Conservation (phyloP, 2,797 vertebrate genomes). For the Sphaeramia orbicularis region DNA sequence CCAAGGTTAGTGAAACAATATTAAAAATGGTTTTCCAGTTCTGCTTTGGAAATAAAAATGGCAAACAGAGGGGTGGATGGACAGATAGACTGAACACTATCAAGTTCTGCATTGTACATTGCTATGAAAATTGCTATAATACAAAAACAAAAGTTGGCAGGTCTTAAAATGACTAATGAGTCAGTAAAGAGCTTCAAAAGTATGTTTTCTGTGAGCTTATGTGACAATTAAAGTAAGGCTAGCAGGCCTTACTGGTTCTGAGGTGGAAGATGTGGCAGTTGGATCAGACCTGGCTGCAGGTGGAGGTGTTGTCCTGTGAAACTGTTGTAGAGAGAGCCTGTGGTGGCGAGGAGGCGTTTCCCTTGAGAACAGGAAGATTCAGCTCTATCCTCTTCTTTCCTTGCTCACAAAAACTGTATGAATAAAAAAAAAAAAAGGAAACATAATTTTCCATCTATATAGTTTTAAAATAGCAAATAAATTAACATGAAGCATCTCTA, state of each 20-base stretch:
- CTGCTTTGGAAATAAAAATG: no score
- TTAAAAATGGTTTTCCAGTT: no score
- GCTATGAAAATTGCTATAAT: not conserved
- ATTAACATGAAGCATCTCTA: conserved; percentile 39
- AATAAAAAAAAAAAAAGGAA: conserved; percentile 3
- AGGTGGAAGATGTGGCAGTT: conserved; percentile 30
- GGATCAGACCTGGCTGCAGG: conserved; percentile 37
- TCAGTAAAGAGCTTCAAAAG: not conserved
- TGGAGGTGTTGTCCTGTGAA: conserved; percentile 30
- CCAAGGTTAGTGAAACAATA: no score
- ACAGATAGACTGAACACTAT: no score
- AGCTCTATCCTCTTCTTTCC: conserved; percentile 46
- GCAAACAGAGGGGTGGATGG: no score
- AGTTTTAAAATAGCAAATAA: not conserved
- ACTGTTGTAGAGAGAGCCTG: conserved; percentile 17
- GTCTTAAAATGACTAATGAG: not conserved
- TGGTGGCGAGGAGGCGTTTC: not conserved
- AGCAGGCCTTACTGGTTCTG: conserved; percentile 63
- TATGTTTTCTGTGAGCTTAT: not conserved
- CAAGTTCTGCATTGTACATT: no score
- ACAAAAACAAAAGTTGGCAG: not conserved
- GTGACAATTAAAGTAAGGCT: not conserved
- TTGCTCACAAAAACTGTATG: conserved; percentile 54
- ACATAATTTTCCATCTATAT: not conserved
- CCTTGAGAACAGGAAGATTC: conserved; percentile 43